Percentiles rank a stretch among this genome's conserved stretches.
Conservation (phyloP, 2,888 invertebrate species). For the Hylaea fasciaria region DNA sequence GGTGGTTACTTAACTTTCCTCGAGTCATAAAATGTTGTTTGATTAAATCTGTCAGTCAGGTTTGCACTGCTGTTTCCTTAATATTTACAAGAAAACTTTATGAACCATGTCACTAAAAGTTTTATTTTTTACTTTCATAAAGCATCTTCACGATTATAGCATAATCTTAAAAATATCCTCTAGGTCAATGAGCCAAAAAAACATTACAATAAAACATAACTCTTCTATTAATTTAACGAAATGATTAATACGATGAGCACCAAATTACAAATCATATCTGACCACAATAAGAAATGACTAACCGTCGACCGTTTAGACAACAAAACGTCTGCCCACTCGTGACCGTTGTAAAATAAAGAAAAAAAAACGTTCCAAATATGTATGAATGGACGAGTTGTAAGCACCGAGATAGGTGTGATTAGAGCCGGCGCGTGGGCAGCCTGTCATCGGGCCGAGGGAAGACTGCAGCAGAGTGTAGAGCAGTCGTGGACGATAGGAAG, state of each 20-base stretch:
- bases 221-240: slow-evolving; percentile 2
- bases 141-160: no score
- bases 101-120: not conserved
- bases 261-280: slow-evolving; percentile 33
- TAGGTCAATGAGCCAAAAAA: no score
- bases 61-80: slow-evolving; percentile 20
- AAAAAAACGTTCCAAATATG: slow-evolving; percentile 71
- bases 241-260: slow-evolving; percentile 30
- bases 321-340: slow-evolving; percentile 74
- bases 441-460: slow-evolving; percentile 74
- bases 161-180: no score
- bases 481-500: slow-evolving; percentile 51
- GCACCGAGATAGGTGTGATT: slow-evolving; percentile 77
- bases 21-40: slow-evolving; percentile 35
- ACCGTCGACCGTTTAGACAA: slow-evolving; percentile 64
- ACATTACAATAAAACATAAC: no score
- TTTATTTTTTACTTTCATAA: not conserved
- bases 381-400: slow-evolving; percentile 72
- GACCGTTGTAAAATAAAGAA: slow-evolving; percentile 57
- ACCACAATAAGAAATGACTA: slow-evolving; percentile 49
- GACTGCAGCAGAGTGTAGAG: slow-evolving; percentile 57
- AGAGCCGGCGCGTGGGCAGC: slow-evolving; percentile 78
- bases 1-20: slow-evolving; percentile 42
- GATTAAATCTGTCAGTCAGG: slow-evolving; percentile 36
- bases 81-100: not conserved